phyloP scores from a whole-genome alignment of 2,888 invertebrate genomes.

The Thelaira solivaga region DNA sequence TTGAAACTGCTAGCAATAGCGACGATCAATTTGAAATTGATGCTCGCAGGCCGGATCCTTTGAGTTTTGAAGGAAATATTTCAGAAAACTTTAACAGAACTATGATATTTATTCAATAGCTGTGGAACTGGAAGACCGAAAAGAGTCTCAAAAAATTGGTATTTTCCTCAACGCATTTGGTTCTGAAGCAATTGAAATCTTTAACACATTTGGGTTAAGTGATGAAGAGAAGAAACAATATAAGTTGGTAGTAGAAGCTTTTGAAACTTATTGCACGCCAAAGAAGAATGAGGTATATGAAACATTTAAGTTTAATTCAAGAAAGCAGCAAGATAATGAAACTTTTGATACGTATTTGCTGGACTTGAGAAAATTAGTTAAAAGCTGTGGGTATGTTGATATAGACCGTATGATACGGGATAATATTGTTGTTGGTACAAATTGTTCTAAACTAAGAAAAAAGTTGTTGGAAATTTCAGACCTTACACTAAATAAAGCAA shows the following conservation, averaged over 20 bases:
- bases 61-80: not conserved
- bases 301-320: conserved; percentile 37
- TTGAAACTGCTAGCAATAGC: not conserved
- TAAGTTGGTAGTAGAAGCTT: conserved; percentile 28
- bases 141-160: conserved; percentile 25
- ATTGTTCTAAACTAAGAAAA: conserved; percentile 7
- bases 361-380: conserved; percentile 22
- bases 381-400: conserved; percentile 23
- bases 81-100: conserved; percentile 40
- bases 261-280: conserved; percentile 46
- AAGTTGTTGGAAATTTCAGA: conserved; percentile 32
- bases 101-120: conserved; percentile 36
- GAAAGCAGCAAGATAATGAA: conserved; percentile 36
- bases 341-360: conserved; percentile 37
- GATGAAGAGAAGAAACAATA: conserved; percentile 33
- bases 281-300: conserved; percentile 52
- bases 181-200: conserved; percentile 53
- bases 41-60: not conserved
- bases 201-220: conserved; percentile 26
- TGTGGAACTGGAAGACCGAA: conserved; percentile 19
- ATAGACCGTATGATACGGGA: conserved; percentile 24
- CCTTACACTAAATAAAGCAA: conserved; percentile 29
- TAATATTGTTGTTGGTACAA: conserved; percentile 23
- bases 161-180: conserved; percentile 51
- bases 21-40: not conserved